phyloP scores from a whole-genome alignment of 1,140 invertebrate species.

The Drosophila kurseongensis region DNA sequence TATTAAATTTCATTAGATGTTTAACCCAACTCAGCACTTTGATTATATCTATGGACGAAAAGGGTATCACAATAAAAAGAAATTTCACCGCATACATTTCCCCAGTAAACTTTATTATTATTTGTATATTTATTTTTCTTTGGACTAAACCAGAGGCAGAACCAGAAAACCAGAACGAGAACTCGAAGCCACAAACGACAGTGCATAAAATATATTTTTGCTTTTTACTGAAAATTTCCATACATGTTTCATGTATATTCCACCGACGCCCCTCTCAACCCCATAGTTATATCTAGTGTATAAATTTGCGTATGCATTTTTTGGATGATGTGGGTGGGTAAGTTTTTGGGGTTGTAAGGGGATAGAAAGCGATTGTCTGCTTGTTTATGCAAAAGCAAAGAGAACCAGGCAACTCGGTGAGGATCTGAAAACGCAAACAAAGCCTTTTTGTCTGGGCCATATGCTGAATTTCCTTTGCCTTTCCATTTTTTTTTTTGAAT shows the following conservation, averaged over 20 bases:
- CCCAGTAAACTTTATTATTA: conserved; percentile 56
- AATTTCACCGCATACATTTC: conserved; percentile 56
- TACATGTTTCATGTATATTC: conserved; percentile 58
- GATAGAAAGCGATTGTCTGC: conserved; percentile 45
- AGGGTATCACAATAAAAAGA: conserved; percentile 46
- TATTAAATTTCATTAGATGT: not conserved
- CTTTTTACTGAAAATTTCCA: conserved; percentile 72
- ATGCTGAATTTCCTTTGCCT: conserved; percentile 38
- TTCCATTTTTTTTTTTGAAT: conserved; percentile 29
- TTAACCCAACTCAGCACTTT: conserved; percentile 15
- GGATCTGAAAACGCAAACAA: conserved; percentile 67
- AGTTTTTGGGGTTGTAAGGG: conserved; percentile 18
- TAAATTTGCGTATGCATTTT: conserved; percentile 81
- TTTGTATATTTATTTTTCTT: conserved; percentile 29
- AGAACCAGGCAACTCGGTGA: conserved; percentile 22
- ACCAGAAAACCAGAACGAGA: conserved; percentile 27
- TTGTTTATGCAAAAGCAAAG: conserved; percentile 62
- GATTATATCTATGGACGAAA: conserved; percentile 16
- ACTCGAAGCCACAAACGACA: conserved; percentile 67
- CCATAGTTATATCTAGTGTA: conserved; percentile 48
- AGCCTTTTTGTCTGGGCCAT: conserved; percentile 72
- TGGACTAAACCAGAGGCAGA: conserved; percentile 9
- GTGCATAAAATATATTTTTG: conserved; percentile 76
- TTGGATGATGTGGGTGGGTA: conserved; percentile 32
- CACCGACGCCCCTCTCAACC: conserved; percentile 1